A percentile compares a stretch with the other conserved stretches of the same genome.
These are phyloP conservation scores for Philaethria dido DNA, from an alignment of 2,888 invertebrate species.

Conservation along the genomic window DNA sequence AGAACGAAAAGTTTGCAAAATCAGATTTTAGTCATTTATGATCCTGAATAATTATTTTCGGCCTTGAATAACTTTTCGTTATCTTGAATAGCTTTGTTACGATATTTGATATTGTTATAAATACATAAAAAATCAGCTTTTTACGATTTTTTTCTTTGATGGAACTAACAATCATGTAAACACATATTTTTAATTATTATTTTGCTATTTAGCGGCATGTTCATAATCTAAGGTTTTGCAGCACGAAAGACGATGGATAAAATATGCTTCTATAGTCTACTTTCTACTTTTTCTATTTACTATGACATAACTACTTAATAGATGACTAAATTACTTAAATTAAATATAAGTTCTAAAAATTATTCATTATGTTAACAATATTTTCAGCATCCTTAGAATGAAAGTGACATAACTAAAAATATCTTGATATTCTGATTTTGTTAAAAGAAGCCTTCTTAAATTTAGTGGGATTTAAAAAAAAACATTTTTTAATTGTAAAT, in stretches of 20 bases:
- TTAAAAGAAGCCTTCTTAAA: neutral
- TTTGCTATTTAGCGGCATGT: neutral
- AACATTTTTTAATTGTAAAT: no score
- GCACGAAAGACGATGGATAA: constrained; percentile 4
- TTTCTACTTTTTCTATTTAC: constrained; percentile 1
- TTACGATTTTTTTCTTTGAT: no score
- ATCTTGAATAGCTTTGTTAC: no score
- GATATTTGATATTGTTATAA: no score
- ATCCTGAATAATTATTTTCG: no score
- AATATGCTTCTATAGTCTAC: neutral
- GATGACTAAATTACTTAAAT: neutral
- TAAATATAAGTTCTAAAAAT: neutral
- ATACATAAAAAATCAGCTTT: no score
- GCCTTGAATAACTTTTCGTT: no score
- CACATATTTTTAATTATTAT: no score
- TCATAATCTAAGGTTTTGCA: neutral
- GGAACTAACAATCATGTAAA: no score
- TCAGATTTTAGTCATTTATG: no score
- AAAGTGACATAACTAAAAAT: neutral
- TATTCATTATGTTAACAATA: neutral
- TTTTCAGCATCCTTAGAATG: neutral
- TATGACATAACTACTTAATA: neutral
- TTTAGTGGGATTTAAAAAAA: neutral
- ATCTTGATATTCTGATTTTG: neutral
- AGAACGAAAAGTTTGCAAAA: no score